Conservation (phyloP, 1,140 invertebrate genomes). For the Lepeophtheirus salmonis region DNA sequence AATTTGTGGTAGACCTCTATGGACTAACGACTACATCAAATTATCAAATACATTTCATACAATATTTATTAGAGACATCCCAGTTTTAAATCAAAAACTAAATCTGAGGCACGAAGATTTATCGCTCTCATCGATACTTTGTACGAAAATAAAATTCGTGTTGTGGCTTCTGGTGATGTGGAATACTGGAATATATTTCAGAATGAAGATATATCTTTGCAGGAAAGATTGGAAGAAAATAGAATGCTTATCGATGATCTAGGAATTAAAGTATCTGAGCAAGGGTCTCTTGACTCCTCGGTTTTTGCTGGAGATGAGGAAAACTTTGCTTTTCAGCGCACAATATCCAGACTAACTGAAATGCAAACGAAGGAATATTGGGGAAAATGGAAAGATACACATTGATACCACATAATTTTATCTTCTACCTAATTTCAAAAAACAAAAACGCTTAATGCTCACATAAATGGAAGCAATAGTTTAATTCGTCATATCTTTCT, state of each 20-base stretch:
- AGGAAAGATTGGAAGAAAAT: constrained; percentile 45
- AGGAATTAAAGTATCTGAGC: constrained; percentile 38
- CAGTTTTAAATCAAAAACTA: constrained; percentile 51
- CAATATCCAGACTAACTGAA: constrained; percentile 57
- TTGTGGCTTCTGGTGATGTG: constrained; percentile 57
- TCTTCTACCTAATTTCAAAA: background rate
- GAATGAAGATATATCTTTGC: constrained; percentile 30
- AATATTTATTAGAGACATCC: constrained; percentile 73
- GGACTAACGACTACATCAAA: constrained; percentile 80
- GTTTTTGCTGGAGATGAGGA: constrained; percentile 95
- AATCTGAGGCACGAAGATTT: constrained; percentile 73
- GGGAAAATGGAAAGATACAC: constrained; percentile 49
- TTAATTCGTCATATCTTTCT: background rate
- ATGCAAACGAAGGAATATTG: constrained; percentile 76
- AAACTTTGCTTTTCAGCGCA: constrained; percentile 85
- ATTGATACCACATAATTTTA: constrained; percentile 19
- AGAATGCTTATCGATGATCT: constrained; percentile 84
- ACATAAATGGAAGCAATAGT: background rate
- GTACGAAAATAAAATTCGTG: constrained; percentile 70
- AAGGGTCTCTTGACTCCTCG: constrained; percentile 49
- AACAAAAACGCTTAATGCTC: background rate
- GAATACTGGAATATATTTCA: constrained; percentile 55
- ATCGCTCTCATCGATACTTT: constrained; percentile 93
- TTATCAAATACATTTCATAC: constrained; percentile 84
- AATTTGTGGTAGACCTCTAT: constrained; percentile 72